Conservation (phyloP, 2,888 invertebrate genomes). For the Priocnemis perturbator region DNA sequence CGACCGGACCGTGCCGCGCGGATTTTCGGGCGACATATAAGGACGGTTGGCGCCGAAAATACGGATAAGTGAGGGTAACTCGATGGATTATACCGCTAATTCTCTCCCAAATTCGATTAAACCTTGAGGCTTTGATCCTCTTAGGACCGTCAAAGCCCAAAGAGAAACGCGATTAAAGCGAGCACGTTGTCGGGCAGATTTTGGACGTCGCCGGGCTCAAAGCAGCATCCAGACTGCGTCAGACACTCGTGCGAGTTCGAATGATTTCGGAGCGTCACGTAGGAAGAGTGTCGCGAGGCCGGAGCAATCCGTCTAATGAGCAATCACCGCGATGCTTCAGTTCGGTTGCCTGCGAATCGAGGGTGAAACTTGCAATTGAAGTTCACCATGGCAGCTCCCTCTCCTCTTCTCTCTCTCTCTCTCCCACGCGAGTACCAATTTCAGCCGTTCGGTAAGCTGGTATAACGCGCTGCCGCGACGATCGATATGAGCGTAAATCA, state of each 20-base stretch:
- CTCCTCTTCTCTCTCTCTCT: too few species aligned
- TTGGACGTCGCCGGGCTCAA: neutral
- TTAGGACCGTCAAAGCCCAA: conserved; percentile 22
- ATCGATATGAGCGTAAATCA: conserved; percentile 33
- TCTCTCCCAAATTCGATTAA: conserved; percentile 34
- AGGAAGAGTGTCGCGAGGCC: too few species aligned
- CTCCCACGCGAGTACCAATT: neutral
- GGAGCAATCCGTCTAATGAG: too few species aligned
- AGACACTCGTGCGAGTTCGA: too few species aligned
- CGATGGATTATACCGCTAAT: conserved; percentile 35
- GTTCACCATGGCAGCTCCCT: neutral
- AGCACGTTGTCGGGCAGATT: neutral
- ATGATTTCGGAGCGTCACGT: too few species aligned
- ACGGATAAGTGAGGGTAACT: conserved; percentile 29
- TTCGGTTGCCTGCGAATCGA: too few species aligned
- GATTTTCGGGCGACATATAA: too few species aligned
- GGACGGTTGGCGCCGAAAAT: conserved; percentile 17
- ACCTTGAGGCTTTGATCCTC: conserved; percentile 35
- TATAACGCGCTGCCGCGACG: neutral
- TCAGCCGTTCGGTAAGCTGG: neutral
- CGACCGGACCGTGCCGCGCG: too few species aligned
- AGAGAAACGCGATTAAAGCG: conserved; percentile 12
- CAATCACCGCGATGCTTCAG: too few species aligned
- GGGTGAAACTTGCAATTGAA: too few species aligned
- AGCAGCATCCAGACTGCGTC: too few species aligned